Percentiles rank a stretch among this genome's conserved stretches.
These are phyloP conservation scores for Drymonia ruficornis DNA, from an alignment of 2,888 invertebrate genomes.

Conservation along the genomic window DNA sequence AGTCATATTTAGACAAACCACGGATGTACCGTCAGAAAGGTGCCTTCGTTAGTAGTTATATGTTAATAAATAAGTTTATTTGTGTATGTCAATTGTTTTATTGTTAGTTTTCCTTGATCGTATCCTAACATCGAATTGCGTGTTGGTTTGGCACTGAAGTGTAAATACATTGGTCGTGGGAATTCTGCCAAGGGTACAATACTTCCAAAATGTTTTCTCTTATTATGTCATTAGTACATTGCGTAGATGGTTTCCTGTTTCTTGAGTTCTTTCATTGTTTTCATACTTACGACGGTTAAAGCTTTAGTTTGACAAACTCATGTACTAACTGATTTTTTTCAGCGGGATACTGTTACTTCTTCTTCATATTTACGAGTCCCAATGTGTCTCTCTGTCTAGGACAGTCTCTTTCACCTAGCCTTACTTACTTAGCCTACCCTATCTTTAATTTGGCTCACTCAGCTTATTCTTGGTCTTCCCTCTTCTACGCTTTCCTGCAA, in stretches of 20 bases:
- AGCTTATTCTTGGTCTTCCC: too few relatives aligned
- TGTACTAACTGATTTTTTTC: too few relatives aligned
- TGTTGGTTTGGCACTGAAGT: neutral
- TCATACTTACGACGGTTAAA: neutral
- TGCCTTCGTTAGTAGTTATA: slow-evolving; percentile 47
- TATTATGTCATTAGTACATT: neutral
- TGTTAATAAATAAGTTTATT: slow-evolving; percentile 54
- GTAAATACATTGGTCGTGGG: neutral
- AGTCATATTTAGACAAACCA: slow-evolving; percentile 49
- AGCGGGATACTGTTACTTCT: too few relatives aligned
- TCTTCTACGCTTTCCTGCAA: too few relatives aligned
- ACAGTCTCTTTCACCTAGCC: too few relatives aligned
- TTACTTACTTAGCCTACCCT: too few relatives aligned
- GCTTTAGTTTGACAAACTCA: too few relatives aligned
- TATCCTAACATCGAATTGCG: neutral
- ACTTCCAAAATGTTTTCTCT: neutral
- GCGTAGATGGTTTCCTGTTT: neutral
- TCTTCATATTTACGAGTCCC: too few relatives aligned
- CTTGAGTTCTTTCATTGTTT: neutral
- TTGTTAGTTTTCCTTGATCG: neutral
- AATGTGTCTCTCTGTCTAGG: too few relatives aligned
- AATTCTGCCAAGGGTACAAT: neutral
- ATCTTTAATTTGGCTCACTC: too few relatives aligned
- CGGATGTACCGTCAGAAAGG: slow-evolving; percentile 17
- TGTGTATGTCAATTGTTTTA: slow-evolving; percentile 35